A percentile compares a stretch with the other conserved stretches of the same genome.
phyloP scores from a whole-genome alignment of 2,888 invertebrate genomes.

The Biston stratarius region DNA sequence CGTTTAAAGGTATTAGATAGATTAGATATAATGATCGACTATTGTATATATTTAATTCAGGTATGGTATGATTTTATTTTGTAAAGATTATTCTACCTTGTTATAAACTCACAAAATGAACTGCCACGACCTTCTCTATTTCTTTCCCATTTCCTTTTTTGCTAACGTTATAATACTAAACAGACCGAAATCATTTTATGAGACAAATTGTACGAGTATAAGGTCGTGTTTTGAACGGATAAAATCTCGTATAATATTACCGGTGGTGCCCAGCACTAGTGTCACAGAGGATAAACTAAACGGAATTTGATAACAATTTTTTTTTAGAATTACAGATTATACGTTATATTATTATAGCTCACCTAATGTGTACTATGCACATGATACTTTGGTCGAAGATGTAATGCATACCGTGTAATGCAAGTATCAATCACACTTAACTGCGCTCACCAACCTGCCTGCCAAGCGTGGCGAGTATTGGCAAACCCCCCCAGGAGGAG shows the following conservation, averaged over 20 bases:
- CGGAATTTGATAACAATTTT: background rate
- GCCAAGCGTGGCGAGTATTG: too few species aligned
- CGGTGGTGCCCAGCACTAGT: background rate
- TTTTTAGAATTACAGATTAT: too few species aligned
- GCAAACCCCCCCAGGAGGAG: too few species aligned
- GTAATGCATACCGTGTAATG: too few species aligned
- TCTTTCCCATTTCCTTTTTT: slow-evolving; percentile 31
- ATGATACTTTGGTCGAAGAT: too few species aligned
- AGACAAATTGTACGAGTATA: slow-evolving; percentile 23
- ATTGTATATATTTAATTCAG: background rate
- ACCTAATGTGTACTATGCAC: too few species aligned
- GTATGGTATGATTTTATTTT: background rate
- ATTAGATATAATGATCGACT: too few species aligned
- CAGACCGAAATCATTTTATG: slow-evolving; percentile 22
- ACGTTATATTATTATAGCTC: too few species aligned
- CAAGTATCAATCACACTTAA: too few species aligned
- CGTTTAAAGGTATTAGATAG: too few species aligned
- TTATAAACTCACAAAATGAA: background rate
- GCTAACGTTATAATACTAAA: slow-evolving; percentile 19
- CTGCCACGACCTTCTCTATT: slow-evolving; percentile 24
- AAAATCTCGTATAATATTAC: background rate
- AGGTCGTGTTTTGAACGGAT: background rate
- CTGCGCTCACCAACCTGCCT: too few species aligned
- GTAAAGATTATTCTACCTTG: slow-evolving; percentile 6
- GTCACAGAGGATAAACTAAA: background rate